Base-by-base conservation (phyloP, 2,797 vertebrate species). In the Loriculus beryllinus region DNA sequence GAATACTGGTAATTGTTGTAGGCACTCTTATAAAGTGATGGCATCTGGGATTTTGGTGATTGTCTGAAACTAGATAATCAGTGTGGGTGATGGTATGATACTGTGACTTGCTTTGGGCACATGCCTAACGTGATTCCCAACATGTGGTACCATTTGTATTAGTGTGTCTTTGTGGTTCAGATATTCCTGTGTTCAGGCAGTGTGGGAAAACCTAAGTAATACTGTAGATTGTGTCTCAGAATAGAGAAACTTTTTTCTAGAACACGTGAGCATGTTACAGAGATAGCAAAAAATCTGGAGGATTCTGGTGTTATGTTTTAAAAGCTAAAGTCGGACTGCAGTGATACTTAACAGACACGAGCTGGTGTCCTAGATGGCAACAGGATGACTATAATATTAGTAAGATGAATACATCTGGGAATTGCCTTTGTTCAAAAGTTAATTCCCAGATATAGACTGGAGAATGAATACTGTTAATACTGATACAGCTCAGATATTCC, bases 341-440 rank as follows among this genome's bases (percentile, higher is more conserved):
- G 1, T 78, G 67, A 33, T 70, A 39, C 16, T 77, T 83, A 63
- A 48, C 76, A 76, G 42, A 35, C 51, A 60, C 86, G 76, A 89
- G 65, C 59, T 92, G 60, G 91, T 75, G 52, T 82, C 68, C 64
- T 69, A 77, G 31, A 48, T 64, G 39, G 51, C 88, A 93, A 82
- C 68, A 89, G 75, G 80, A 45, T 85, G n/a, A 91, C 43, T 84
- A 2, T 25, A 65, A 25, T 59, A 60, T 80, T 92, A 77, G 56
- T 76, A 84, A 93, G 78, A 69, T 51, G 60, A 87, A 48, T 82
- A 56, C 45, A 6, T 77, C 68, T 86, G 87, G 86, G 91, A 92
- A 91, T 72, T 79, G 56, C 28, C 68, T 74, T 74, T 77, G 63
- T 90, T 85, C 37, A 60, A 74, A 80, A 82, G 64, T 49, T 80